These are phyloP conservation scores for Oreohelix idahoensis DNA, from an alignment of 1,140 invertebrate genomes.

Conservation along the genomic window DNA sequence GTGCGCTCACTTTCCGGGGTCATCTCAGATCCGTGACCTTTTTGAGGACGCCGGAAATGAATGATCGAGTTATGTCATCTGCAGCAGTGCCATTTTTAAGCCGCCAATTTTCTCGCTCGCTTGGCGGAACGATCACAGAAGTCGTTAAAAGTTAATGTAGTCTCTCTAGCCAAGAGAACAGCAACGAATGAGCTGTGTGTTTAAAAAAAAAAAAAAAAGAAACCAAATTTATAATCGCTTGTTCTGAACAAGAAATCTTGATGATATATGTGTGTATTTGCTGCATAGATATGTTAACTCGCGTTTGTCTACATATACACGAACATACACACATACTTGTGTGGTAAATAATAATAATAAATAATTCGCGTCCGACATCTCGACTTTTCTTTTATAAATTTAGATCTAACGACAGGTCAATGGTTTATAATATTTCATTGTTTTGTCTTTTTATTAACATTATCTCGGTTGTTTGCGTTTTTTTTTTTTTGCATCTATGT, in stretches of 20 bases:
- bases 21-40: constrained; percentile 25
- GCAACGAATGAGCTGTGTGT: neutral
- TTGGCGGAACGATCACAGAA: constrained; percentile 16
- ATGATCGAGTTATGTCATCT: constrained; percentile 37
- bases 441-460: no score
- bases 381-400: no score
- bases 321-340: no score
- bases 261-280: no score
- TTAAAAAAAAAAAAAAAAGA: neutral
- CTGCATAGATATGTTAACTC: no score
- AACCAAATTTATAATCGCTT: neutral
- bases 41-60: constrained; percentile 34
- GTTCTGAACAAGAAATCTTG: neutral
- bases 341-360: no score
- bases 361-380: no score
- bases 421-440: no score
- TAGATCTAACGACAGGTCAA: no score
- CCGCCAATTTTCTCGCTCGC: constrained; percentile 31
- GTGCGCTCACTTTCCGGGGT: constrained; percentile 27
- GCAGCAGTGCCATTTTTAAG: constrained; percentile 21
- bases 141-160: constrained; percentile 10
- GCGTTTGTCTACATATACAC: no score
- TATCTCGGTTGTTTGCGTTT: no score
- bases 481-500: no score
- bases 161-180: neutral